Conservation (phyloP, 2,113 vertebrate species). For the Dipodomys ordii region DNA sequence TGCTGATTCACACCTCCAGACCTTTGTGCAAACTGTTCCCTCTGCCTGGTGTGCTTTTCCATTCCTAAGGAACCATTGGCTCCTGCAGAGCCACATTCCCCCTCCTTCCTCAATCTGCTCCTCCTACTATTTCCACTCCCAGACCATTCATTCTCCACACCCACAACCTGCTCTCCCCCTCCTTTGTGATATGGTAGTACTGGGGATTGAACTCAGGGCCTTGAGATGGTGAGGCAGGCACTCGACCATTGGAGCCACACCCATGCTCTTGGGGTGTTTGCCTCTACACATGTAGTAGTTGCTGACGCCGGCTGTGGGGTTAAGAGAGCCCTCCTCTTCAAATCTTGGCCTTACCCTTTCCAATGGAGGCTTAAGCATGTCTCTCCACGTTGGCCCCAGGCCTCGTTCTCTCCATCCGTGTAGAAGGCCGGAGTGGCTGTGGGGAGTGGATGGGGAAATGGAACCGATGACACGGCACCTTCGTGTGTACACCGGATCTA, state of each 20-base stretch:
- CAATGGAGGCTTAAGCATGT: neutral
- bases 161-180: no score
- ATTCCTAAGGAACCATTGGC: no score
- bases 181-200: no score
- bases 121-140: neutral
- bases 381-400: neutral
- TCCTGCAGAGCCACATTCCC: neutral
- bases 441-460: neutral
- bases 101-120: neutral
- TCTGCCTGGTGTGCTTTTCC: neutral
- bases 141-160: neutral
- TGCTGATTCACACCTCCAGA: neutral
- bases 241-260: neutral
- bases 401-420: neutral
- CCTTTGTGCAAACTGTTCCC: neutral
- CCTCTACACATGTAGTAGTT: neutral
- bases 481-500: rapidly evolving
- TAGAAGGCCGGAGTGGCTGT: neutral
- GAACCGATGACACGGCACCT: neutral
- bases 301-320: no score
- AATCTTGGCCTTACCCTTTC: neutral
- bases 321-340: neutral
- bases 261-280: neutral
- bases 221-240: no score
- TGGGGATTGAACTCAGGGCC: no score